A percentile compares a stretch with the other conserved stretches of the same genome.
These are phyloP conservation scores for Mamestra brassicae DNA, from an alignment of 2,888 invertebrate genomes.

Conservation along the genomic window DNA sequence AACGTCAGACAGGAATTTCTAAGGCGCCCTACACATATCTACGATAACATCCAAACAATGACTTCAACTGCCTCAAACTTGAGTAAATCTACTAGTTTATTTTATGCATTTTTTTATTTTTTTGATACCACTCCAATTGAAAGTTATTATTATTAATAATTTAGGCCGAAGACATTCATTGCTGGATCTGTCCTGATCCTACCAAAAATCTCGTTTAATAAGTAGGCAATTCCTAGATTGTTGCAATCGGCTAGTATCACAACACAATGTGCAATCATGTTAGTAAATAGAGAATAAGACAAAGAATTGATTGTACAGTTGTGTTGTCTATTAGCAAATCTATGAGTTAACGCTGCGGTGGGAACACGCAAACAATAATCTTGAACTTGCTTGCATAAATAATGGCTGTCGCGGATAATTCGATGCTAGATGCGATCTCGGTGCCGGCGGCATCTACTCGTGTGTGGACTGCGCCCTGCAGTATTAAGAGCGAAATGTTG, in stretches of 20 bases:
- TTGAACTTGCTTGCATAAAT: slow-evolving; percentile 64
- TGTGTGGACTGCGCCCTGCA: slow-evolving; percentile 7
- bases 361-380: slow-evolving; percentile 59
- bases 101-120: too few species aligned
- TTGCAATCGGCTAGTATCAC: slow-evolving; percentile 25
- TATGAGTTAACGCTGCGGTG: slow-evolving; percentile 52
- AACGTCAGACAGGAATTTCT: slow-evolving; percentile 1
- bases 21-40: not conserved
- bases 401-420: slow-evolving; percentile 51
- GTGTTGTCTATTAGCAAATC: slow-evolving; percentile 55
- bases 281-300: slow-evolving; percentile 45
- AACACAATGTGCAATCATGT: slow-evolving; percentile 29
- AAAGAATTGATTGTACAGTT: slow-evolving; percentile 52
- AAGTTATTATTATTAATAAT: too few species aligned
- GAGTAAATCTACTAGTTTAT: too few species aligned
- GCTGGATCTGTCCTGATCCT: too few species aligned
- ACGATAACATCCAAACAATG: not conserved
- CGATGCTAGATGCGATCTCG: slow-evolving; percentile 56
- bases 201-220: not conserved
- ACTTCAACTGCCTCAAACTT: too few species aligned
- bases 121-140: too few species aligned
- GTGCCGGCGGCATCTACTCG: slow-evolving; percentile 41
- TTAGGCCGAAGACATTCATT: too few species aligned
- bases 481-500: slow-evolving; percentile 30
- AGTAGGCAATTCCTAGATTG: not conserved